Evolutionary conservation across 2,113 vertebrate species (phyloP), one percentile per base, ranked within the genome.

Genomic region (Gallinago paraguaiae): DNA sequence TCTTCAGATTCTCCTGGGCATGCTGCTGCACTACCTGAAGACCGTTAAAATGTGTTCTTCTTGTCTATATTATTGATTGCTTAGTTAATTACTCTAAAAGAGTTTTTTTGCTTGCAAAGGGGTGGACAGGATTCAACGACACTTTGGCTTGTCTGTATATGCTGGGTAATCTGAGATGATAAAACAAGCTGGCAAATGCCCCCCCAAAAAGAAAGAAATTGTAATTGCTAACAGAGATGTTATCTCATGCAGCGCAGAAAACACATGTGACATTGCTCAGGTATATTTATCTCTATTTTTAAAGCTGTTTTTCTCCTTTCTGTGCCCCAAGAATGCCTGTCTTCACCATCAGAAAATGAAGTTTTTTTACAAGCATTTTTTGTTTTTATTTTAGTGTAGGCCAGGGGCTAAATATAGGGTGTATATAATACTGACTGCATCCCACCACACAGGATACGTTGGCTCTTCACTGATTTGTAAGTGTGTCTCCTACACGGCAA

Each of bases 31-130:
- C 22, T 78, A 82, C 22, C 35, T 84, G 65, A 4, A 90, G 12
- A 37, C 28, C 61, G 76, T 86, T 82, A 79, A 83, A 90, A 91
- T 53, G n/a, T 74, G 72, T 18, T 69, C 13, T 69, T 76, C 64
- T 57, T 37, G 69, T 41, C 61, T 61, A 10, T 56, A 69, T 68
- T 82, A 90, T 65, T 45, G 60, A 86, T 90, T 75, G 18, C 37
- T 78, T 75, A 37, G 92, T 67, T 88, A 88, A 96, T 94, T 88
- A 86, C 18, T 78, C 30, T 71, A 48, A 94, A 81, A 75, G 65
- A 59, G 53, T 1, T 4, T 84, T 91, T 91, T 88, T 81, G 24
- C 46, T 71, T 89, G 57, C 78, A 91, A 57, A 87, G 13, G 37
- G 22, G 35, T 54, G 72, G 68, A 57, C 0, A 0, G 33, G 24